A percentile compares a stretch with the other conserved stretches of the same genome.
phyloP scores from a whole-genome alignment of 37 sponge, comb jelly and placozoan genomes.

The Bolinopsis microptera region DNA sequence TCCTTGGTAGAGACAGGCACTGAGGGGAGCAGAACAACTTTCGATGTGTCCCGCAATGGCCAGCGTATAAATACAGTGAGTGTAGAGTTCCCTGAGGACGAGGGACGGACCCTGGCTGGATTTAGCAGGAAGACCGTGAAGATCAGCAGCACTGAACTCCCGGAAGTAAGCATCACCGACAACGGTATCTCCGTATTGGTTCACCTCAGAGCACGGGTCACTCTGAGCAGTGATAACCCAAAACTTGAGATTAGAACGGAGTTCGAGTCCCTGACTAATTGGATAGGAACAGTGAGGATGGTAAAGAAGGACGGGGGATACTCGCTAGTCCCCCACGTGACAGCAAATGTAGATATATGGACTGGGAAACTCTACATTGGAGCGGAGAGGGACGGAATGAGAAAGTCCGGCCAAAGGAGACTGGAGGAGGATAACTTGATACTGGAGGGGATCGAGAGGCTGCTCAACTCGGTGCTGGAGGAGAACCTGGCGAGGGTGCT shows the following conservation, averaged over 20 bases:
- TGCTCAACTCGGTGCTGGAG: neutral
- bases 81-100: neutral
- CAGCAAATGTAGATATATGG: neutral
- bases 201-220: neutral
- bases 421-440: conserved; percentile 16
- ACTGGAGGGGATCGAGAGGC: neutral
- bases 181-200: neutral
- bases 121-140: neutral
- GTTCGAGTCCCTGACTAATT: neutral
- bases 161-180: neutral
- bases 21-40: neutral
- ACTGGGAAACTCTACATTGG: neutral
- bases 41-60: neutral
- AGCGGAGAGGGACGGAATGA: neutral
- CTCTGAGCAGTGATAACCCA: neutral
- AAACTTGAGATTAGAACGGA: neutral
- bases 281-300: neutral
- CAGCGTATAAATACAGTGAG: neutral
- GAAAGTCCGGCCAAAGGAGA: neutral
- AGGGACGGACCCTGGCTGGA: neutral
- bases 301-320: neutral
- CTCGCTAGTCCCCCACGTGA: neutral
- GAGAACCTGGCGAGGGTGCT: conserved; percentile 2
- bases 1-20: neutral
- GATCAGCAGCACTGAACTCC: neutral